Evolutionary conservation across 2,888 invertebrate genomes (phyloP), one percentile per base, ranked within the genome.

Genomic region (Elmis aenea): DNA sequence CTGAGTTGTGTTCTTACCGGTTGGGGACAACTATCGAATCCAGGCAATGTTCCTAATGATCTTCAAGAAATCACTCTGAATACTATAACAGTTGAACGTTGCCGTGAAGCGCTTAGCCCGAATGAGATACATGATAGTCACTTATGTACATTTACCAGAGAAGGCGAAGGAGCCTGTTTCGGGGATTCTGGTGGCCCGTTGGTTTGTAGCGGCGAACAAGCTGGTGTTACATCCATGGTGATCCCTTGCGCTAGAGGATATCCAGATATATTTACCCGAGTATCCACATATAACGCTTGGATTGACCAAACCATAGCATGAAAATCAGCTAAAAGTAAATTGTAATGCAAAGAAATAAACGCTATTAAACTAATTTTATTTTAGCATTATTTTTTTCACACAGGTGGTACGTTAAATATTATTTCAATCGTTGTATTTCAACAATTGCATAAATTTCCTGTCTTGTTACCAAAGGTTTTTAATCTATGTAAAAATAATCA

Each of bases 21-120:
- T 1, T 81, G 81, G n/a, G 81, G 81, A 81, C 0, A 69, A 73
- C 2, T 71, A 72, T 1, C 66, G 69, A 13, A 67, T 74, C 50
- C 5, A 5, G 5, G 5, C 8, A 1, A n/a, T n/a, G n/a, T n/a
- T n/a, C 71, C 74, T 3, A 70, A 72, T 41, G 64, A 72, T 25
- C 59, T 79, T 33, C 76, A 72, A 64, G 67, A 70, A 49, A 51
- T 78, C 41, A 69, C 77, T 1, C 58, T 76, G 1, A 64, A 60
- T 6, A 69, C 76, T 9, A 68, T 79, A 22, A 66, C 70, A 0
- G 67, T 69, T 34, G 69, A 70, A 5, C 67, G 70, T 37, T 53
- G 53, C 28, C 9, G 3, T 13, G 42, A 56, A 9, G 42, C 37
- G 10, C 49, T 43, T 26, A 33, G 30, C 4, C 23, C 24, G 20